These are phyloP conservation scores for Drosophila neotestacea DNA, from an alignment of 2,888 invertebrate species.

Conservation along the genomic window DNA sequence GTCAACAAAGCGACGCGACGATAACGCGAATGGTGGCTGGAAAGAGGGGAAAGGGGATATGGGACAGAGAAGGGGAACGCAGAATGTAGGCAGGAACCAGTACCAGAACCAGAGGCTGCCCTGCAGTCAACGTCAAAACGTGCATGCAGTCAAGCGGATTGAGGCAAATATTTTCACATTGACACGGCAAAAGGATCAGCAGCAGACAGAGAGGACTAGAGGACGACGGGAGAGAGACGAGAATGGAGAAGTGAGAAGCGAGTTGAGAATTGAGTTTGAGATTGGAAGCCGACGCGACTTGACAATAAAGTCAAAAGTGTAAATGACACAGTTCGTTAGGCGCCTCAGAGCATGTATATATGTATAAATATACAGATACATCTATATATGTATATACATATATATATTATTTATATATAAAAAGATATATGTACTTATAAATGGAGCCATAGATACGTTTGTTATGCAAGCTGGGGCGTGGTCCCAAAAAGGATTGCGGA, in stretches of 20 bases:
- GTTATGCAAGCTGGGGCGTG: slow-evolving; percentile 79
- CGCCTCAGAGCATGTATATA: slow-evolving; percentile 60
- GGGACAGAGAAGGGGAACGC: not conserved
- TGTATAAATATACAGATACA: slow-evolving; percentile 28
- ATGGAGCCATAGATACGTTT: slow-evolving; percentile 64
- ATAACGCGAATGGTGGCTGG: slow-evolving; percentile 12
- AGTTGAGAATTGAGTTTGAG: slow-evolving; percentile 39
- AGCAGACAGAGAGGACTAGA: slow-evolving; percentile 28
- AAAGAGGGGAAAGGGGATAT: not conserved
- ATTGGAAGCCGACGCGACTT: slow-evolving; percentile 55
- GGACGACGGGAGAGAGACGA: slow-evolving; percentile 5
- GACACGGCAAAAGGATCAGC: slow-evolving; percentile 71
- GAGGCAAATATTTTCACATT: slow-evolving; percentile 82
- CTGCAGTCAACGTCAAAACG: slow-evolving; percentile 69
- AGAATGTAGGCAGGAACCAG: not conserved
- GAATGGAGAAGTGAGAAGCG: not conserved
- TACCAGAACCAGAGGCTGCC: slow-evolving; percentile 39
- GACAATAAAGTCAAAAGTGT: slow-evolving; percentile 80
- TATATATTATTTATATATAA: slow-evolving; percentile 26
- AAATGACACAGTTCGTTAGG: slow-evolving; percentile 83
- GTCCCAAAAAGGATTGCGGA: slow-evolving; percentile 74
- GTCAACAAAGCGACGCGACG: slow-evolving; percentile 67
- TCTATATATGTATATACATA: slow-evolving; percentile 14
- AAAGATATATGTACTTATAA: slow-evolving; percentile 26
- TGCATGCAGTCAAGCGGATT: slow-evolving; percentile 81